Evolutionary conservation across 2,113 vertebrate genomes (phyloP).

Genomic region (Synodontis membranacea): DNA sequence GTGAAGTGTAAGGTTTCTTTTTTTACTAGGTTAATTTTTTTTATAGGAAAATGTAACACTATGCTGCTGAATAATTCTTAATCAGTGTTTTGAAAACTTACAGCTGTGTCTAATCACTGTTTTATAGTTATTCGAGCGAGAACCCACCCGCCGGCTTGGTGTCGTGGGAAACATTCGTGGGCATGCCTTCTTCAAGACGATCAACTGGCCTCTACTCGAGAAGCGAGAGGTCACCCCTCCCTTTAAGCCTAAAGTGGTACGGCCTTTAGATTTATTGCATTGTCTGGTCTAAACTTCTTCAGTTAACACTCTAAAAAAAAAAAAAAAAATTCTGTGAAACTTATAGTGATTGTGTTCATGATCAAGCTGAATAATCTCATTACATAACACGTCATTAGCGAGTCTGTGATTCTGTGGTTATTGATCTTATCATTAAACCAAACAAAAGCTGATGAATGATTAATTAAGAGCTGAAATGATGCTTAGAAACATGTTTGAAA

Average conservation of each 20-base stretch:
- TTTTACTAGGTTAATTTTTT: background rate
- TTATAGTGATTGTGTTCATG: background rate
- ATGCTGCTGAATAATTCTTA: background rate
- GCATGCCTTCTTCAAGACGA: slow-evolving; percentile 91
- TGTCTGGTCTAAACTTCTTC: background rate
- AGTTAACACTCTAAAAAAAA: no score
- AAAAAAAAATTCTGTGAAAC: no score
- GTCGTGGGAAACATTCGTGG: slow-evolving; percentile 83
- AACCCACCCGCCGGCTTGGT: slow-evolving; percentile 84
- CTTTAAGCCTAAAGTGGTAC: slow-evolving; percentile 98
- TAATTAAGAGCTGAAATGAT: background rate
- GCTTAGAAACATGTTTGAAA: background rate
- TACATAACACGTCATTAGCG: background rate
- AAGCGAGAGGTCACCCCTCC: slow-evolving; percentile 84
- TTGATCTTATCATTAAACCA: background rate
- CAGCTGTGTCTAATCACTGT: slow-evolving; percentile 8
- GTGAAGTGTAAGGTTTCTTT: background rate
- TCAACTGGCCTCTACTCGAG: slow-evolving; percentile 88
- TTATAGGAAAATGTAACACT: background rate
- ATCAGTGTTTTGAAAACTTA: background rate
- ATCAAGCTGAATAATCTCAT: background rate
- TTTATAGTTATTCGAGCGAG: slow-evolving; percentile 90
- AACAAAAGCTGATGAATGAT: background rate
- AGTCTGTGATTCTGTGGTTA: background rate
- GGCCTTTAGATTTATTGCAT: slow-evolving; percentile 35